Percentiles rank a stretch among this genome's conserved stretches.
These are phyloP conservation scores for Hypsopygia costalis DNA, from an alignment of 2,888 invertebrate species.

Conservation along the genomic window DNA sequence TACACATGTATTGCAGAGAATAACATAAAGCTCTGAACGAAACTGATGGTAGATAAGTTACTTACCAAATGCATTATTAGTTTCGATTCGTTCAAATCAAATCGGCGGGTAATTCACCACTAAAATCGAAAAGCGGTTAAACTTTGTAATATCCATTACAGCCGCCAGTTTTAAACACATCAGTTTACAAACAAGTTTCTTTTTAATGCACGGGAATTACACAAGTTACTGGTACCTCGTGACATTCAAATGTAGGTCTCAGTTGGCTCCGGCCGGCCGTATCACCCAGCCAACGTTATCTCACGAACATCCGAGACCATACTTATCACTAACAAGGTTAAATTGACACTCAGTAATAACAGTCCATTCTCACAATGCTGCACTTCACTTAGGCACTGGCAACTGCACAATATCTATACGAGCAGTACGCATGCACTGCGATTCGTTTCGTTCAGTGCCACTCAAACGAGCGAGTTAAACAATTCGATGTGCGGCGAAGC, in stretches of 20 bases:
- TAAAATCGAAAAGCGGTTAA: constrained; percentile 4
- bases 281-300: constrained; percentile 2
- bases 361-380: constrained; percentile 21
- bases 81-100: neutral
- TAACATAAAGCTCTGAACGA: no score
- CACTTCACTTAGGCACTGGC: constrained; percentile 15
- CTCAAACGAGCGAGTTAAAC: constrained; percentile 12
- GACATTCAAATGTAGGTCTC: constrained; percentile 27
- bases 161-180: constrained; percentile 2
- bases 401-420: constrained; percentile 5
- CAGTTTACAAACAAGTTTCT: constrained; percentile 14
- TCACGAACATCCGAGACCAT: constrained; percentile 5
- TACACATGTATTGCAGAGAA: no score
- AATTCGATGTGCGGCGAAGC: constrained; percentile 25
- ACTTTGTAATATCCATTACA: constrained; percentile 1
- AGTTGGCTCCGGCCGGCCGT: constrained; percentile 1
- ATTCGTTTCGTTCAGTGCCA: constrained; percentile 21
- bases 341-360: constrained; percentile 6
- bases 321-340: constrained; percentile 10
- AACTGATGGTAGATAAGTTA: no score
- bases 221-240: constrained; percentile 21
- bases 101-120: neutral
- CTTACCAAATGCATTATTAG: neutral
- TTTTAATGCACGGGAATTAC: constrained; percentile 18
- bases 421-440: constrained; percentile 15